Base-by-base conservation (phyloP, 2,113 vertebrate species). In the Etheostoma spectabile region DNA sequence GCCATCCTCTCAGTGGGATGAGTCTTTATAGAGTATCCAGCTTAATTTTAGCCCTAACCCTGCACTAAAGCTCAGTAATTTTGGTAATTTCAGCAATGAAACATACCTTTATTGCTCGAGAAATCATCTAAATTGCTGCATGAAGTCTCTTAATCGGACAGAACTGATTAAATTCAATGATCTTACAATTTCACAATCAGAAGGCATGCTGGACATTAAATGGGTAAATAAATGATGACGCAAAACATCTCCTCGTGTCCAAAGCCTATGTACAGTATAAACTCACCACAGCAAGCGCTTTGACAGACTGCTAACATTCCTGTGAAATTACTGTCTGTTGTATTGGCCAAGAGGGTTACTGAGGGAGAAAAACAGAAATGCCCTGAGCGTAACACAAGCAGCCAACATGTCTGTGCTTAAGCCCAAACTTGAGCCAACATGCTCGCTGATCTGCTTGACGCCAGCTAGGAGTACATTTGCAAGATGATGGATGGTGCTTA, bases 191-290 rank as follows among this genome's bases (percentile, higher is more conserved):
- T 77, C 16, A 79, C 80, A 21, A 79, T 68, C 51, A 80, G 77
- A 75, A 10, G 49, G 75, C 38, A 35, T 46, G 27, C 38, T 59
- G 74, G 81, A 84, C 73, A 68, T 76, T 60, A 76, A 73, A 69
- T n/a, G 72, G 49, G 74, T 80, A 78, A 87, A 84, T 73, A 88
- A 79, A 82, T 55, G 21, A 86, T 83, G 79, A 84, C 57, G 74
- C 52, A 73, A 79, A 89, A 81, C 85, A 66, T 67, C 59, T 67
- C 86, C 86, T 74, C 74, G 81, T 82, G 88, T 85, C 55, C 30
- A 1, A 16, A 83, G 48, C 85, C 79, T 83, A 80, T 89, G 81
- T 7, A 77, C 35, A 38, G 81, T 7, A 77, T 42, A 38, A 74
- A 74, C 76, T 52, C 18, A 24, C n/a, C 77, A 69, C 55, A 72